Percentiles rank a stretch among this genome's conserved stretches.
Evolutionary conservation across 2,888 invertebrate genomes (phyloP).

Genomic region (Volucella inanis): DNA sequence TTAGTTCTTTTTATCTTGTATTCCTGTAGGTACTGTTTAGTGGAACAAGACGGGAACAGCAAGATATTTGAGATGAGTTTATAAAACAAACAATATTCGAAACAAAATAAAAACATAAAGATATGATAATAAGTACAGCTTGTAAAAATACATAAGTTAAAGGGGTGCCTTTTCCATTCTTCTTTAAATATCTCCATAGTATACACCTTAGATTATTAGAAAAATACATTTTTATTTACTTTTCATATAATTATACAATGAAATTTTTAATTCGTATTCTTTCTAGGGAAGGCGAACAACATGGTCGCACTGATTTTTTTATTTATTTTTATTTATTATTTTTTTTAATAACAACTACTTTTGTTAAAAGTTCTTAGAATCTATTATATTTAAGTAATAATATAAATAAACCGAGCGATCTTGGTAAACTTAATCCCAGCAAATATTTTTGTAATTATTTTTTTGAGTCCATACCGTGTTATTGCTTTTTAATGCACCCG

Average conservation of each 20-base stretch:
- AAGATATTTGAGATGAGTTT: slow-evolving; percentile 46
- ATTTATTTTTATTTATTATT: slow-evolving; percentile 11
- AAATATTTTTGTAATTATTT: slow-evolving; percentile 67
- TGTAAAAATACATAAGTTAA: slow-evolving; percentile 39
- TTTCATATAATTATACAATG: slow-evolving; percentile 69
- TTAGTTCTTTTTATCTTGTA: slow-evolving; percentile 13
- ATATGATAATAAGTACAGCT: slow-evolving; percentile 53
- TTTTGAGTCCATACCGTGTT: slow-evolving; percentile 24
- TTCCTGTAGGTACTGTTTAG: slow-evolving; percentile 66
- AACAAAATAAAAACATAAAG: background rate
- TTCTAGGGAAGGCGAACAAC: slow-evolving; percentile 66
- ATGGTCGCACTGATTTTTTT: slow-evolving; percentile 50
- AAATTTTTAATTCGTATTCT: slow-evolving; percentile 50
- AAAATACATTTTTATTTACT: slow-evolving; percentile 73
- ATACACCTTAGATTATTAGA: slow-evolving; percentile 71
- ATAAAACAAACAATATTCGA: slow-evolving; percentile 11
- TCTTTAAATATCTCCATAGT: slow-evolving; percentile 59
- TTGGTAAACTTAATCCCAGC: slow-evolving; percentile 74
- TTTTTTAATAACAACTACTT: slow-evolving; percentile 68
- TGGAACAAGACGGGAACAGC: slow-evolving; percentile 57
- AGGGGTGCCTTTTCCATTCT: slow-evolving; percentile 39
- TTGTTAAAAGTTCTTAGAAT: slow-evolving; percentile 55
- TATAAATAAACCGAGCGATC: slow-evolving; percentile 72
- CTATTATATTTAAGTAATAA: slow-evolving; percentile 54
- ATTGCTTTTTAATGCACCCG: background rate